phyloP scores from a whole-genome alignment of 2,797 vertebrate genomes.

The Brachyrhaphis roseni region DNA sequence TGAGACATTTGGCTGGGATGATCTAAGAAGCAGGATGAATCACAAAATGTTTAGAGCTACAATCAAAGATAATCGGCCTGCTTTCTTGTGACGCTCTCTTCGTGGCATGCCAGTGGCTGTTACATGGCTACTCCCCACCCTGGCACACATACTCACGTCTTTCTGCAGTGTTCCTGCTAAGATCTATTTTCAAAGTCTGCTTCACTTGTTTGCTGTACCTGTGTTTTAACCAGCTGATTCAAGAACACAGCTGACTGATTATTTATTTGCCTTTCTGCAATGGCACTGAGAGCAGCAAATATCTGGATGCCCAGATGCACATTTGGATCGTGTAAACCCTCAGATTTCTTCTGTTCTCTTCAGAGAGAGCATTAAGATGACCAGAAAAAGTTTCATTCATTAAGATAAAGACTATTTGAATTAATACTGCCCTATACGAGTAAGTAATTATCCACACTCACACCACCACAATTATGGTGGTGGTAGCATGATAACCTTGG shows the following conservation, averaged over 20 bases:
- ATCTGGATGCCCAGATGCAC: conserved; percentile 59
- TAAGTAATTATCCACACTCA: background rate
- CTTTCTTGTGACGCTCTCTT: conserved; percentile 48
- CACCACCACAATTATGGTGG: background rate
- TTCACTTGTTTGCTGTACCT: conserved; percentile 56
- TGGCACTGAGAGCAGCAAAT: conserved; percentile 32
- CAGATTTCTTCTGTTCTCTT: background rate
- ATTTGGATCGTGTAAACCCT: conserved; percentile 66
- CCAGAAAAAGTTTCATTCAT: background rate
- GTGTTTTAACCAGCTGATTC: conserved; percentile 64
- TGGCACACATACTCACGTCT: conserved; percentile 36
- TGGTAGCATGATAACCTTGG: background rate
- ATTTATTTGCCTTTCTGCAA: conserved; percentile 28
- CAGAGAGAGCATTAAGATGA: background rate
- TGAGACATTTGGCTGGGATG: conserved; percentile 64
- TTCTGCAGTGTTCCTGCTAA: conserved; percentile 58
- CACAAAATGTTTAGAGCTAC: conserved; percentile 54
- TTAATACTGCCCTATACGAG: background rate
- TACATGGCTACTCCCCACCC: conserved; percentile 39
- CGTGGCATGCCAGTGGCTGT: conserved; percentile 54
- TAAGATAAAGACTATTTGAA: background rate
- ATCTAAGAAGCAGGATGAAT: conserved; percentile 58
- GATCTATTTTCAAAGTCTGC: conserved; percentile 72
- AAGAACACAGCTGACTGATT: conserved; percentile 63
- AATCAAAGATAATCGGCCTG: conserved; percentile 56